A percentile compares a stretch with the other conserved stretches of the same genome.
Conservation (phyloP, 2,888 invertebrate species). For the Mamestra brassicae region DNA sequence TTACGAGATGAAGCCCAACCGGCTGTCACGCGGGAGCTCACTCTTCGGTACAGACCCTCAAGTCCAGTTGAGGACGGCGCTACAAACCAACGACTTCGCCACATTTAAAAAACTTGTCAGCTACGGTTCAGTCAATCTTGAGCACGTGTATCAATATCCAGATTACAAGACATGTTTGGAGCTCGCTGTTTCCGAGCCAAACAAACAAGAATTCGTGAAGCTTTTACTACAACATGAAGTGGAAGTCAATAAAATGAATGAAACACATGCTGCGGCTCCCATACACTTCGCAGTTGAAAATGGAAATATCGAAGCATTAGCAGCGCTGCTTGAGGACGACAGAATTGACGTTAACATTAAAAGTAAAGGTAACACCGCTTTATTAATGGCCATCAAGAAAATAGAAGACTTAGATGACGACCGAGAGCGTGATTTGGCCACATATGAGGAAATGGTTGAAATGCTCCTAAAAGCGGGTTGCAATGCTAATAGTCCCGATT, state of each 20-base stretch:
- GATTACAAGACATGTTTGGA: slow-evolving; percentile 92
- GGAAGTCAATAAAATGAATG: slow-evolving; percentile 91
- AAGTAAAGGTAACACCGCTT: slow-evolving; percentile 89
- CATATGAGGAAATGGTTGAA: slow-evolving; percentile 88
- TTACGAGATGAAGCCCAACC: slow-evolving; percentile 87
- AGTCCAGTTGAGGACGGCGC: slow-evolving; percentile 87
- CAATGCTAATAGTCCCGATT: slow-evolving; percentile 90
- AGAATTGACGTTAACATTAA: slow-evolving; percentile 88
- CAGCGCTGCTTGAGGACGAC: slow-evolving; percentile 85
- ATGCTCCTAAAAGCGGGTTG: slow-evolving; percentile 90
- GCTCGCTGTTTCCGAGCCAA: slow-evolving; percentile 88
- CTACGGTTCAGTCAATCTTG: slow-evolving; percentile 87
- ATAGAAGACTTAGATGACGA: slow-evolving; percentile 88
- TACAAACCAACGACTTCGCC: slow-evolving; percentile 88
- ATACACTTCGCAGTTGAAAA: slow-evolving; percentile 92
- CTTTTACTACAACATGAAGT: slow-evolving; percentile 91
- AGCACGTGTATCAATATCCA: slow-evolving; percentile 90
- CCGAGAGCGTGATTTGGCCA: slow-evolving; percentile 81
- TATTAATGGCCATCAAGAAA: slow-evolving; percentile 88
- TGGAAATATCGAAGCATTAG: slow-evolving; percentile 87
- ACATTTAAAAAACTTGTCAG: slow-evolving; percentile 89
- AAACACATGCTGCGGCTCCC: slow-evolving; percentile 91
- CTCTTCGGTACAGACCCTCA: slow-evolving; percentile 88
- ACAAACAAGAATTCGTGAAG: slow-evolving; percentile 90
- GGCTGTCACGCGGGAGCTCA: slow-evolving; percentile 83